Evolutionary conservation across 2,888 invertebrate genomes (phyloP), one percentile per base, ranked within the genome.

Genomic region (Ornithoptera priamus): DNA sequence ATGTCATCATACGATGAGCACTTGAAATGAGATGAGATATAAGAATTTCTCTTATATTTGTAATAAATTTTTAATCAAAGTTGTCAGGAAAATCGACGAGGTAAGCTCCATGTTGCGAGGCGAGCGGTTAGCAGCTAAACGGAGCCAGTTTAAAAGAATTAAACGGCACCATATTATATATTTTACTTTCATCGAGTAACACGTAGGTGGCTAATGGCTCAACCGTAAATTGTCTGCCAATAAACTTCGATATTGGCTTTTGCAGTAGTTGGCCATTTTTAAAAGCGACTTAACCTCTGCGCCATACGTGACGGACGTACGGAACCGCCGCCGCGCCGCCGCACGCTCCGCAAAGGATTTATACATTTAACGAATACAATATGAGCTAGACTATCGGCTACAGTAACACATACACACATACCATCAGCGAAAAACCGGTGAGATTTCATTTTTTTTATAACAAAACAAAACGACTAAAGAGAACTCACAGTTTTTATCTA

Each of bases 221-320:
- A 65, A 65, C 56, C 62, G 58, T 62, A 69, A 66, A 69, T 69
- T 69, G 66, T 62, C 66, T 57, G 69, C 62, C 69, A 69, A 69
- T 69, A 69, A 66, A 69, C 69, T 69, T 69, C 66, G 57, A 69
- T 69, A 66, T 66, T 69, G 69, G 58, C 69, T 69, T 65, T 65
- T 65, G 46, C 66, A 69, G 69, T 36, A 66, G 69, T 66, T 62
- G 66, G 36, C 66, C 65, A 69, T 69, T 69, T 69, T 69, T 66
- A 57, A 69, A 66, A 58, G 66, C 65, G 66, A 62, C 66, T 62
- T 46, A 66, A 66, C 62, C 62, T 57, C 58, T 30, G 46, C 65
- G 57, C 42, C 30, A 62, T 20, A 66, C 69, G 69, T 69, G 69
- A 69, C 36, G 18, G 57, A 66, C 62, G 58, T 69, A 58, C 65